Base-by-base conservation (phyloP, 2,113 vertebrate genomes). In the Corythoichthys haematopterus region DNA sequence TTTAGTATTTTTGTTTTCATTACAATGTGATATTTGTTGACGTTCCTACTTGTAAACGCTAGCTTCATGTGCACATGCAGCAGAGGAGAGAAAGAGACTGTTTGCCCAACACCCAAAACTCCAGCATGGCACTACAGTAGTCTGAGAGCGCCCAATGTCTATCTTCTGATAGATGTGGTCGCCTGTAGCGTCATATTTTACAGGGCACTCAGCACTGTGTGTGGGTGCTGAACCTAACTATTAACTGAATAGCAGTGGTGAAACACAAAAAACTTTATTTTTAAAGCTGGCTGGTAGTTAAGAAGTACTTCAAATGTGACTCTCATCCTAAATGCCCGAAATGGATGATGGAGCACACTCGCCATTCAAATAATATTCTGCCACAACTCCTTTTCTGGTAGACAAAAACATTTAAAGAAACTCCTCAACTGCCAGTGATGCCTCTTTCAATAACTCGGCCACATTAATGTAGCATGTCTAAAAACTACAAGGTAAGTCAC, bases 151-250 rank as follows among this genome's bases (percentile, higher is more conserved):
- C 79, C 73, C 62, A 72, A 65, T 53, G 66, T 72, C 67, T 75
- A 66, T 74, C 76, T 65, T 55, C 33, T 70, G 65, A 80, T 52
- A 75, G 74, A 79, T 81, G 84, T 83, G 85, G 81, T 82, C 3
- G 66, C 69, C 72, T 80, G 71, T 43, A 77, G 75, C 48, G 45
- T 62, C 48, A 2, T 55, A 28, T 64, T 84, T 76, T 70, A 71
- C 72, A 69, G 63, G 66, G 11, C 70, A 70, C 58, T 55, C 70
- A 53, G 74, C 47, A 48, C 70, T 52, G 69, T 46, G 70, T 68
- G 75, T 33, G 61, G 74, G 74, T 53, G 69, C 47, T 33, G 61
- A 70, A 53, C 64, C 53, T 57, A 62, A 58, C 40, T 59, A 47
- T 51, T 74, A 40, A 73, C 60, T 64, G 43, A 67, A 46, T 33